phyloP scores from a whole-genome alignment of 1,140 invertebrate genomes.

The Bathynomus jamesi region DNA sequence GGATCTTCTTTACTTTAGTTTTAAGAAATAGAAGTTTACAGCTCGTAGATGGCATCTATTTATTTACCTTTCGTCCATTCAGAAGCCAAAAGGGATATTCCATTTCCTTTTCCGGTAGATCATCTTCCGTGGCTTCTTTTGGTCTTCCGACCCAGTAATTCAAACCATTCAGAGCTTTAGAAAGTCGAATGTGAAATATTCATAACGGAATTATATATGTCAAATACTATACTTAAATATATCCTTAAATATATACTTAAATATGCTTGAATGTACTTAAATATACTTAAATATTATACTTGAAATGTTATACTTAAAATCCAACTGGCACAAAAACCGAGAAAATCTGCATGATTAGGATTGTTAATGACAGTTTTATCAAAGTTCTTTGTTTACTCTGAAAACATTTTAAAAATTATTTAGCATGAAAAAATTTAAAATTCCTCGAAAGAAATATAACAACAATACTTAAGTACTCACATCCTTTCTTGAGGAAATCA shows the following conservation, averaged over 20 bases:
- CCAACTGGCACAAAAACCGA: no score
- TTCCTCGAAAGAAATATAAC: background rate
- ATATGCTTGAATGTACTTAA: background rate
- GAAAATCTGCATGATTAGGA: no score
- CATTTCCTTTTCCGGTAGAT: background rate
- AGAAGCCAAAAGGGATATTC: background rate
- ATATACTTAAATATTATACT: background rate
- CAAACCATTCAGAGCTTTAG: background rate
- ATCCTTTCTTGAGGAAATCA: background rate
- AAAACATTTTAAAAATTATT: no score
- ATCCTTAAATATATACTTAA: background rate
- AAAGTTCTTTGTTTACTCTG: no score
- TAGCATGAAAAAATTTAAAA: no score
- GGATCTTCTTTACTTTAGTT: no score
- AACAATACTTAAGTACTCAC: background rate
- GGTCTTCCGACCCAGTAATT: background rate
- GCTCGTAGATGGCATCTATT: no score
- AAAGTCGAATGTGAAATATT: background rate
- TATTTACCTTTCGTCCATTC: background rate
- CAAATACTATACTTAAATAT: background rate
- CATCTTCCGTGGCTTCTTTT: background rate
- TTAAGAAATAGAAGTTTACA: no score
- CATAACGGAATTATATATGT: background rate
- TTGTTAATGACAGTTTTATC: no score
- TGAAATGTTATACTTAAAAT: background rate